Conservation (phyloP, 2,797 vertebrate species). For the Lycodopsis pacificus region DNA sequence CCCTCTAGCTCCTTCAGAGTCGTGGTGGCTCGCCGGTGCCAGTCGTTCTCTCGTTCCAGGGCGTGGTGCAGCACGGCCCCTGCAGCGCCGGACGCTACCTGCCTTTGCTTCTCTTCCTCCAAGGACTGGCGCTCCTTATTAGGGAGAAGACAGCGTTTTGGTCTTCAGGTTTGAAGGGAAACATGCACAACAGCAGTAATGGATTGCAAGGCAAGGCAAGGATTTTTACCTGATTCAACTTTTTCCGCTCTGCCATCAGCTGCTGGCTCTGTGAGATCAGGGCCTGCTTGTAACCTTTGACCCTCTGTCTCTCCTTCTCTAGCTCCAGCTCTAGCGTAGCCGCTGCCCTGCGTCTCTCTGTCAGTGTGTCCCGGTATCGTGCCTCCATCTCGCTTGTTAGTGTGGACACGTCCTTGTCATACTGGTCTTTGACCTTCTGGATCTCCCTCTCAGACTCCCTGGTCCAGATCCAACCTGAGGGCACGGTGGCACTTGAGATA, state of each 20-base stretch:
- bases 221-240: conserved; percentile 84
- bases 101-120: conserved; percentile 84
- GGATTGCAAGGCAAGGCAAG: background rate
- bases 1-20: conserved; percentile 89
- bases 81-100: conserved; percentile 81
- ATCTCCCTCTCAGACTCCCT: conserved; percentile 94
- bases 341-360: conserved; percentile 85
- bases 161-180: background rate
- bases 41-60: conserved; percentile 85
- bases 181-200: background rate
- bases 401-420: conserved; percentile 79
- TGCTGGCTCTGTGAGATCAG: conserved; percentile 91
- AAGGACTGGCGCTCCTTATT: conserved; percentile 85
- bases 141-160: conserved; percentile 24
- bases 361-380: conserved; percentile 88
- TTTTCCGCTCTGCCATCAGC: conserved; percentile 89
- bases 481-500: background rate
- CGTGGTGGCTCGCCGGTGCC: conserved; percentile 84
- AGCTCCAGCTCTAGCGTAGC: conserved; percentile 92
- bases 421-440: conserved; percentile 85
- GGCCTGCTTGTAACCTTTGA: conserved; percentile 90
- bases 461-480: conserved; percentile 97
- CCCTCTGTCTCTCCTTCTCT: conserved; percentile 93
- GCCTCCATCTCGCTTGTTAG: conserved; percentile 88
- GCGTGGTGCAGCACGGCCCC: conserved; percentile 82